These are phyloP conservation scores for Hystrix brachyura DNA, from an alignment of 2,113 vertebrate genomes.

Conservation along the genomic window DNA sequence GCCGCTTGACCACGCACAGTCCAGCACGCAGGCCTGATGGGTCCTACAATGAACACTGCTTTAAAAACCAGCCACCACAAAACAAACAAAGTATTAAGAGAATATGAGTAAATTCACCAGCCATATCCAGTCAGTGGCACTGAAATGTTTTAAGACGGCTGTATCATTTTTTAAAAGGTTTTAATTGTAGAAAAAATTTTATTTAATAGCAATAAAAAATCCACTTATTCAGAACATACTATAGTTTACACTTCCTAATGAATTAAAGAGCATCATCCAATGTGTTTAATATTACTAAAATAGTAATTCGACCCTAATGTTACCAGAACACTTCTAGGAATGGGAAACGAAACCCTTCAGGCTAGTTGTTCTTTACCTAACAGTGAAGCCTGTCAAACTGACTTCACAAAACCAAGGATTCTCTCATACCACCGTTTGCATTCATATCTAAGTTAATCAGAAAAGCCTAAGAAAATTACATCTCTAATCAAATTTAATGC, in stretches of 20 bases:
- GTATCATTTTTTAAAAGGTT: neutral
- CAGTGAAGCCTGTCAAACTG: neutral
- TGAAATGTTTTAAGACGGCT: neutral
- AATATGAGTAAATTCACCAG: neutral
- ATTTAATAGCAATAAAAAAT: conserved; percentile 25
- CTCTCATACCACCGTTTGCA: neutral
- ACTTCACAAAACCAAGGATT: neutral
- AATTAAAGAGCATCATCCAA: neutral
- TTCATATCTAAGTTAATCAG: neutral
- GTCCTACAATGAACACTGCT: neutral
- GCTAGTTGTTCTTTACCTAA: neutral
- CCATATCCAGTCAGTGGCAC: neutral
- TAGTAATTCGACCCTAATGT: neutral
- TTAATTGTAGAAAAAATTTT: conserved; percentile 16
- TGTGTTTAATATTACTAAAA: neutral
- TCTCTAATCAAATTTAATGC: neutral
- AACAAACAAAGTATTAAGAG: neutral
- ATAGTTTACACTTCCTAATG: neutral
- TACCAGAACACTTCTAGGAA: neutral
- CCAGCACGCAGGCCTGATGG: neutral
- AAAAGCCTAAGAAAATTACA: neutral
- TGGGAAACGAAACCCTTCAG: neutral
- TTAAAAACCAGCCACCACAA: neutral
- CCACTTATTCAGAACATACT: conserved; percentile 5
- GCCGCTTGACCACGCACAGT: neutral